These are phyloP conservation scores for Bubo blakistoni DNA, from an alignment of 2,113 vertebrate genomes.

Conservation along the genomic window DNA sequence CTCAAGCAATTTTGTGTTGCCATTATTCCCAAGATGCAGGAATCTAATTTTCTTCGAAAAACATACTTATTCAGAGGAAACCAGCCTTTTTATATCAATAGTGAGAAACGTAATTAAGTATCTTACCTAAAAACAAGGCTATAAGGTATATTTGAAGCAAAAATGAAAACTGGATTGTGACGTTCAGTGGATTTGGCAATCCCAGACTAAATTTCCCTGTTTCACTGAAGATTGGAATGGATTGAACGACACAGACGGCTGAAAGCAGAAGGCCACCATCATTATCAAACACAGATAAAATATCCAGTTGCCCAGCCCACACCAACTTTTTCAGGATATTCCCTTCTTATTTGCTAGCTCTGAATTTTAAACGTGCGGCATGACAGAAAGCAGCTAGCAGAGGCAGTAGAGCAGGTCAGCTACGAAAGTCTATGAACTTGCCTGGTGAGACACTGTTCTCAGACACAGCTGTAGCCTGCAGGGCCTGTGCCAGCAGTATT, in stretches of 20 bases:
- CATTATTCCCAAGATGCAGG: background rate
- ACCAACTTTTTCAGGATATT: background rate
- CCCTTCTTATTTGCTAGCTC: background rate
- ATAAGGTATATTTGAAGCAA: constrained; percentile 85
- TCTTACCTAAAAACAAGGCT: constrained; percentile 88
- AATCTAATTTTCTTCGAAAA: background rate
- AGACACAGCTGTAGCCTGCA: background rate
- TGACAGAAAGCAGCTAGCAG: background rate
- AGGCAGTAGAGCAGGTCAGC: background rate
- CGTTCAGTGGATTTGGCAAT: constrained; percentile 81
- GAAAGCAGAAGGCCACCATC: constrained; percentile 21
- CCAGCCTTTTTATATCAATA: background rate
- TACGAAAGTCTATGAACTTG: background rate
- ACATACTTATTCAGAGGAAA: background rate
- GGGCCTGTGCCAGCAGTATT: background rate
- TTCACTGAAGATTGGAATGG: constrained; percentile 88
- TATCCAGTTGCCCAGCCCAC: background rate
- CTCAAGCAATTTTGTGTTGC: background rate
- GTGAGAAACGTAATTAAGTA: background rate
- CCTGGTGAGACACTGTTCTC: background rate
- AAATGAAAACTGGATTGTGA: constrained; percentile 86
- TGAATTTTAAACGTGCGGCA: background rate
- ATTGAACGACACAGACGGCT: constrained; percentile 89
- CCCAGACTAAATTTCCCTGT: constrained; percentile 84
- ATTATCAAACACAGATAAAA: background rate